These are phyloP conservation scores for Cerceris ruficornis DNA, from an alignment of 2,888 invertebrate genomes.

Conservation along the genomic window DNA sequence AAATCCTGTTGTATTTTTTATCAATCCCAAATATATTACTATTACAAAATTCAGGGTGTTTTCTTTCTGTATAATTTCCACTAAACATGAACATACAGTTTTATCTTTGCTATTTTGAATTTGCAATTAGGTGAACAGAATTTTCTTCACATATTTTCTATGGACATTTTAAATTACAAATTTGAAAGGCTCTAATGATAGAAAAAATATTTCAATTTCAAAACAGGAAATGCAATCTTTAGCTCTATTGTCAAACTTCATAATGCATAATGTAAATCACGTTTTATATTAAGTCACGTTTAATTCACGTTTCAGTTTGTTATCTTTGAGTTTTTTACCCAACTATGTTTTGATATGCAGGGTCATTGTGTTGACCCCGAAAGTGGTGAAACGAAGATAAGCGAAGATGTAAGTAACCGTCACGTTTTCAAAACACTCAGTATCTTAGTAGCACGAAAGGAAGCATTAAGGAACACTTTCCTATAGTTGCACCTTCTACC, in stretches of 20 bases:
- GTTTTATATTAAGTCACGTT: slow-evolving; percentile 75
- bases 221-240: background rate
- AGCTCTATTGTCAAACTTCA: slow-evolving; percentile 1
- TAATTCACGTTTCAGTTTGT: slow-evolving; percentile 77
- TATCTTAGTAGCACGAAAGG: slow-evolving; percentile 54
- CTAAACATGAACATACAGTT: too few species aligned
- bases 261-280: slow-evolving; percentile 46
- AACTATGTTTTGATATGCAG: slow-evolving; percentile 77
- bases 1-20: background rate
- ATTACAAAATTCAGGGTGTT: too few species aligned
- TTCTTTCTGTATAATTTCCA: too few species aligned
- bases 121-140: too few species aligned
- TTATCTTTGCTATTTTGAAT: too few species aligned
- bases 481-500: slow-evolving; percentile 3
- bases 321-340: slow-evolving; percentile 64
- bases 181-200: background rate
- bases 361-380: slow-evolving; percentile 77
- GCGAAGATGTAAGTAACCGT: slow-evolving; percentile 77
- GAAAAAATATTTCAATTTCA: background rate
- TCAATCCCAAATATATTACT: too few species aligned
- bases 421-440: slow-evolving; percentile 67
- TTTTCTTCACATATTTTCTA: too few species aligned
- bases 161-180: too few species aligned
- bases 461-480: slow-evolving; percentile 32
- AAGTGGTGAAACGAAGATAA: slow-evolving; percentile 77